A percentile compares a stretch with the other conserved stretches of the same genome.
Conservation (phyloP, 2,113 vertebrate species). For the Psilopogon haemacephalus region DNA sequence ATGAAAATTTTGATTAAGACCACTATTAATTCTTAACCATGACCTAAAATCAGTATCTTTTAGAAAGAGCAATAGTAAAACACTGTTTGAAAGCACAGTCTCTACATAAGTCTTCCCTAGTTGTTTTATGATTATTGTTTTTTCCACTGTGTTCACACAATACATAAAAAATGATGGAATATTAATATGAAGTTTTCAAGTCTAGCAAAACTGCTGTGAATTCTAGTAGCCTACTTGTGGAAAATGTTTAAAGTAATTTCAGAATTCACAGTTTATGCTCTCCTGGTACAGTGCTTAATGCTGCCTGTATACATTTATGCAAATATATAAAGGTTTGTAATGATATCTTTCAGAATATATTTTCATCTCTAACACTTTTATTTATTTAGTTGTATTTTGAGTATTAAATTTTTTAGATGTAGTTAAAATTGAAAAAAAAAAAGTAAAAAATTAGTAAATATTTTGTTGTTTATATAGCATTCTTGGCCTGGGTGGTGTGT, state of each 20-base stretch:
- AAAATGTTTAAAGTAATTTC: background rate
- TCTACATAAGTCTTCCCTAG: background rate
- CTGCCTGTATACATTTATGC: background rate
- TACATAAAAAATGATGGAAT: background rate
- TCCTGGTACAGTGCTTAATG: background rate
- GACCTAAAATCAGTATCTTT: background rate
- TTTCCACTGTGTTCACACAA: background rate
- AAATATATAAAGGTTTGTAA: conserved; percentile 1
- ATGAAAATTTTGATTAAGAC: background rate
- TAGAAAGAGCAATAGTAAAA: background rate
- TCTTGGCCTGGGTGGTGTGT: background rate
- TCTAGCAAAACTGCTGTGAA: background rate
- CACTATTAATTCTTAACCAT: background rate
- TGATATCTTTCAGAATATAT: background rate
- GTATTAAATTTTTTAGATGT: background rate
- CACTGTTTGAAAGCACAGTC: background rate
- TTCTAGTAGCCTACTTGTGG: background rate
- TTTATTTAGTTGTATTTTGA: background rate
- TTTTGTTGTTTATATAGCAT: rapidly evolving
- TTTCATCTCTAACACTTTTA: background rate
- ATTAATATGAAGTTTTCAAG: background rate
- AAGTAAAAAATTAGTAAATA: background rate
- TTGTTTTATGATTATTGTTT: background rate
- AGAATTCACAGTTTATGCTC: background rate
- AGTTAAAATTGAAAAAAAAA: background rate